Base-by-base conservation (phyloP, 1,140 invertebrate genomes). In the Drosophila kepulauana region DNA sequence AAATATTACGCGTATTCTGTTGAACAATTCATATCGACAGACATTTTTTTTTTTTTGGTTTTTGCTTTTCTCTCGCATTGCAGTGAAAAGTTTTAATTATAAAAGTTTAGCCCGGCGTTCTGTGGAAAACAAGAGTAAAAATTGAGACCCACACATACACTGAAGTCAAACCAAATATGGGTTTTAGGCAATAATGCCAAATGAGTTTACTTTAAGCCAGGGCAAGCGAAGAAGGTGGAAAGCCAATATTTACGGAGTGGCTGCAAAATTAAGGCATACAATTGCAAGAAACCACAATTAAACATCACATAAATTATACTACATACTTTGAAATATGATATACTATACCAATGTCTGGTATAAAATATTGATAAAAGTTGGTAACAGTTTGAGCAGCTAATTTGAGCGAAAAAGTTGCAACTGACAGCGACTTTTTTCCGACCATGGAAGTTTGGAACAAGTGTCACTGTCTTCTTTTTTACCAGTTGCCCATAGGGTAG, bases 31-130 rank as follows among this genome's bases (percentile, higher is more conserved):
- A 82, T 79, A 82, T 79, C 43, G 65, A 82, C 66, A 38, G 11
- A 35, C 35, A 16, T 46, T 49, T n/a, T 74, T 20, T 58, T 64
- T 30, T 15, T 76, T 61, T 70, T 56, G 20, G 20, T 54, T 57
- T 48, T 10, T 51, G 25, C 38, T 77, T 49, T 68, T 13, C 20
- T 46, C n/a, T 30, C 73, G 57, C 49, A 77, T 79, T 69, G 35
- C 80, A 65, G 81, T 33, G 43, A 78, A 84, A 84, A 84, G 81
- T 84, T 84, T 84, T 84, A 84, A 84, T 84, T 84, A 84, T 78
- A 84, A 84, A 84, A 84, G 81, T 84, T 84, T 70, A 57, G 46
- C 15, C 28, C 46, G 25, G 33, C 25, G 58, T 48, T 70, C 73
- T 75, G 81, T 72, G 63, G 71, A 49, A 75, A 75, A 70, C 64